Conservation (phyloP, 2,113 vertebrate species). For the Bolborhynchus lineola region DNA sequence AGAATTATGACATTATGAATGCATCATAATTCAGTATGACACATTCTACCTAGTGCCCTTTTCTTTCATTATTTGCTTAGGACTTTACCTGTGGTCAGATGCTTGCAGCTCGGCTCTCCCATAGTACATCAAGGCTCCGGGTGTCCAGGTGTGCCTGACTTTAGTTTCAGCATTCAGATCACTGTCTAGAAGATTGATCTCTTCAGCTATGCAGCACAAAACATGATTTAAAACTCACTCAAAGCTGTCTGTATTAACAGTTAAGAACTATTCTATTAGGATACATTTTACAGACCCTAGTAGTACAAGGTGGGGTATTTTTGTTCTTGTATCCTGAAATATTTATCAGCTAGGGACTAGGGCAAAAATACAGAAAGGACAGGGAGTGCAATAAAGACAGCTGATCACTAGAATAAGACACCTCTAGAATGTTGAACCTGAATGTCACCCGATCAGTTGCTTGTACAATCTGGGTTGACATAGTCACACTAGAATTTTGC, state of each 20-base stretch:
- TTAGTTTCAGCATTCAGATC: slow-evolving; percentile 55
- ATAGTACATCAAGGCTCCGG: slow-evolving; percentile 80
- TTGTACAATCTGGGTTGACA: not conserved
- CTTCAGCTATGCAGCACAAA: slow-evolving; percentile 67
- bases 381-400: not conserved
- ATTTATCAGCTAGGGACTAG: not conserved
- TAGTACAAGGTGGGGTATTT: accelerated
- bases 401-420: not conserved
- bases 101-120: slow-evolving; percentile 80
- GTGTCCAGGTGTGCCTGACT: slow-evolving; percentile 74
- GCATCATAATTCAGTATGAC: not conserved
- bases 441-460: not conserved
- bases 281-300: not conserved
- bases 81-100: slow-evolving; percentile 79
- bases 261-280: not conserved
- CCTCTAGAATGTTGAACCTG: not conserved
- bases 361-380: not conserved
- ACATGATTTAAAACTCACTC: not conserved
- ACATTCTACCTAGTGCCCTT: not conserved
- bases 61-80: not conserved
- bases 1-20: not conserved
- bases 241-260: not conserved
- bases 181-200: slow-evolving; percentile 74
- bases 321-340: not conserved
- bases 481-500: not conserved